These are phyloP conservation scores for Nothoprocta pentlandii DNA, from an alignment of 2,113 vertebrate species.

Conservation along the genomic window DNA sequence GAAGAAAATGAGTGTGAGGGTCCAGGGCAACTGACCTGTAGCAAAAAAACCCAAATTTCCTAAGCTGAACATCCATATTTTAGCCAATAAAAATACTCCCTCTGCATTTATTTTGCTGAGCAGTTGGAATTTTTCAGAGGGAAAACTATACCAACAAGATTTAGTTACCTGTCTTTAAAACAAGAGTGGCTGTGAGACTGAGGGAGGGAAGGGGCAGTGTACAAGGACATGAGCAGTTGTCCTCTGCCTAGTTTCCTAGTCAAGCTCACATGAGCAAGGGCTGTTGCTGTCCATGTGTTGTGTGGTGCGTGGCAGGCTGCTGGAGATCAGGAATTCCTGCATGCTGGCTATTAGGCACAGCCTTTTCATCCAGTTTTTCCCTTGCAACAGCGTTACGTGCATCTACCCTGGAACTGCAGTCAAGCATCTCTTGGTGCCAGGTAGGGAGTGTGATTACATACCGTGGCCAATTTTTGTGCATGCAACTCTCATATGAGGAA, in stretches of 20 bases:
- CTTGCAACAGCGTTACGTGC: not conserved
- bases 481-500: fast-evolving
- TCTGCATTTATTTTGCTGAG: not conserved
- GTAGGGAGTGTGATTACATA: not conserved
- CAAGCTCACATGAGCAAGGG: not conserved
- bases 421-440: not conserved
- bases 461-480: not conserved
- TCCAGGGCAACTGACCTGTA: not conserved
- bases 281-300: not conserved
- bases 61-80: not conserved
- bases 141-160: not conserved
- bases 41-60: not conserved
- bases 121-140: conserved; percentile 24
- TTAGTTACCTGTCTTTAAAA: conserved; percentile 13
- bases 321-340: not conserved
- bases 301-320: not conserved
- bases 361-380: not conserved
- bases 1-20: not conserved
- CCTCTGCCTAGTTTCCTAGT: not conserved
- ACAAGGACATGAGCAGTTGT: not conserved
- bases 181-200: not conserved
- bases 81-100: not conserved
- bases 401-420: not conserved
- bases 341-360: not conserved
- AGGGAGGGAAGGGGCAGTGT: conserved; percentile 6